Base-by-base conservation (phyloP, 2,113 vertebrate genomes). In the Galbula dea region DNA sequence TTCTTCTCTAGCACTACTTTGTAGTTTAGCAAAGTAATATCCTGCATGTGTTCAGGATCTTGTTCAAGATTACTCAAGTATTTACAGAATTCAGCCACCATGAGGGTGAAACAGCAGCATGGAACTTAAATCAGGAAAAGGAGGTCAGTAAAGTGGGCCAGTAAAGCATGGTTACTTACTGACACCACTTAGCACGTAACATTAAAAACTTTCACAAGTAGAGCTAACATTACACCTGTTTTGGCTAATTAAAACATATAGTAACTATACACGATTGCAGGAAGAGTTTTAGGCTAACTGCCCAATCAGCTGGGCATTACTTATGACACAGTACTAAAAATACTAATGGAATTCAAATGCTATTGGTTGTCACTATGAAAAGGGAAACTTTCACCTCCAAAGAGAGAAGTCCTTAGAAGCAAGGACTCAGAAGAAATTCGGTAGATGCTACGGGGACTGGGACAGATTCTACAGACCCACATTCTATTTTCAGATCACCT, bases 321-420 rank as follows among this genome's bases (percentile, higher is more conserved):
- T 95, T 93, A 41, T 39, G 63, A 72, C 39, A 84, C 73, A 92
- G 71, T 66, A 88, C 96, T 97, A 97, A 96, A 97, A 97, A 97
- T 97, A 97, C 95, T 86, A 86, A 66, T 55, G 83, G 94, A 93
- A 93, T 90, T 85, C 85, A 95, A 88, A 90, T 61, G 78, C 92
- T 78, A 97, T 93, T 97, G 96, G 95, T 75, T 96, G 88, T 94
- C 52, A 67, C 94, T 81, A 93, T 63, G 96, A 91, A 89, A 93
- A 93, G 72, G 4, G 36, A 92, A 92, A 69, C 81, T 87, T 90
- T 85, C 78, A 75, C 8, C 86, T 78, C 68, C 76, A 71, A 32
- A 81, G 52, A 89, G 77, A 80, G 72, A 88, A 83, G 46, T 30
- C 29, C 63, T 86, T 9, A 7, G 54, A 89, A 12, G 24, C 87